Evolutionary conservation across 1,140 invertebrate genomes (phyloP).

Genomic region (Pseudomyrmex concolor): DNA sequence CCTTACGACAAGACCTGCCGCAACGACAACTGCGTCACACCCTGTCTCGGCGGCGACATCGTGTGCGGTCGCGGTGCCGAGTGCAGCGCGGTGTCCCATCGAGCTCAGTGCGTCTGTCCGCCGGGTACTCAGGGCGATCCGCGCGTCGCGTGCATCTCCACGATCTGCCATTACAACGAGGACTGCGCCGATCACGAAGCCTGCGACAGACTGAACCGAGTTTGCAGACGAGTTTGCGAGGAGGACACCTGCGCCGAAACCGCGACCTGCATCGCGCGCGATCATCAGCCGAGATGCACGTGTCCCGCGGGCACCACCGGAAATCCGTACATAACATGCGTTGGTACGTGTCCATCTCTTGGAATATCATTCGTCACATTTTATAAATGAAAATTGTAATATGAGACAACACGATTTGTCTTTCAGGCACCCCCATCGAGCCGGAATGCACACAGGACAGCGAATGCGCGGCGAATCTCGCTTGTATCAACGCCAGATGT

Average conservation of each 20-base stretch:
- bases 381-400: conserved; percentile 15
- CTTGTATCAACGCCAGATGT: conserved; percentile 92
- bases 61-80: conserved; percentile 92
- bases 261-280: conserved; percentile 90
- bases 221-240: conserved; percentile 93
- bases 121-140: conserved; percentile 94
- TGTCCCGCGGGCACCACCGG: conserved; percentile 91
- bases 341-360: conserved; percentile 78
- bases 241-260: conserved; percentile 90
- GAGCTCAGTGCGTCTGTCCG: conserved; percentile 93
- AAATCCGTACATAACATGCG: conserved; percentile 92
- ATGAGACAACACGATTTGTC: not conserved
- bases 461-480: conserved; percentile 90
- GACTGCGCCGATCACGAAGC: conserved; percentile 94
- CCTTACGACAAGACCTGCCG: conserved; percentile 93
- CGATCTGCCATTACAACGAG: conserved; percentile 94
- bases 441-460: conserved; percentile 90
- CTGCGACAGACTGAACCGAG: conserved; percentile 93
- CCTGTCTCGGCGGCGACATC: conserved; percentile 88
- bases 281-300: conserved; percentile 92
- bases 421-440: conserved; percentile 71
- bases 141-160: conserved; percentile 91
- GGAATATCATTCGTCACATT: conserved; percentile 2
- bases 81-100: conserved; percentile 90
- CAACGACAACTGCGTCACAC: conserved; percentile 91